These are phyloP conservation scores for Picathartes gymnocephalus DNA, from an alignment of 2,113 vertebrate species.

Conservation along the genomic window DNA sequence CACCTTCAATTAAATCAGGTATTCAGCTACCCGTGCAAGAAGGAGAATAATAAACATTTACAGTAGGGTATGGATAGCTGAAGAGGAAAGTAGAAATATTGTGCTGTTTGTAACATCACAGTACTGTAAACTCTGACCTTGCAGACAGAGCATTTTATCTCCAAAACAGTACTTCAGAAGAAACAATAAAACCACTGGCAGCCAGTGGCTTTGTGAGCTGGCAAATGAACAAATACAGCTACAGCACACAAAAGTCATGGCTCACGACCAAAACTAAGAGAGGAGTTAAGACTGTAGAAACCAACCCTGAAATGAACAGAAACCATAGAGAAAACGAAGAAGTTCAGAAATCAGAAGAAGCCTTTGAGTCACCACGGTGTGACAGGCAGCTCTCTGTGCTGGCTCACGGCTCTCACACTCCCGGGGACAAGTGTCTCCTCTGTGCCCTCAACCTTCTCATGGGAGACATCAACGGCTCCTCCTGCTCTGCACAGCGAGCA, in stretches of 20 bases:
- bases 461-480: not conserved
- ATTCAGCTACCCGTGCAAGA: not conserved
- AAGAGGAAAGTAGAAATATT: not conserved
- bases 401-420: accelerated
- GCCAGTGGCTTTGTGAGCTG: not conserved
- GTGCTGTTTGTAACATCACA: not conserved
- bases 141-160: not conserved
- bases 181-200: not conserved
- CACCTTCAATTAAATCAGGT: not conserved
- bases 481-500: not conserved
- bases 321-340: not conserved
- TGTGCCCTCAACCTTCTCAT: not conserved
- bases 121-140: not conserved
- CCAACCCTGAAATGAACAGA: not conserved
- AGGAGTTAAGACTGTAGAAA: not conserved
- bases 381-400: not conserved
- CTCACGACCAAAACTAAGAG: not conserved
- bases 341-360: not conserved
- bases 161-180: not conserved
- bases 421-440: not conserved
- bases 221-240: not conserved
- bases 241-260: not conserved
- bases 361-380: not conserved
- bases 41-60: not conserved
- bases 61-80: not conserved